A percentile compares a stretch with the other conserved stretches of the same genome.
phyloP scores from a whole-genome alignment of 1,140 invertebrate genomes.

The Ceratina australensis region DNA sequence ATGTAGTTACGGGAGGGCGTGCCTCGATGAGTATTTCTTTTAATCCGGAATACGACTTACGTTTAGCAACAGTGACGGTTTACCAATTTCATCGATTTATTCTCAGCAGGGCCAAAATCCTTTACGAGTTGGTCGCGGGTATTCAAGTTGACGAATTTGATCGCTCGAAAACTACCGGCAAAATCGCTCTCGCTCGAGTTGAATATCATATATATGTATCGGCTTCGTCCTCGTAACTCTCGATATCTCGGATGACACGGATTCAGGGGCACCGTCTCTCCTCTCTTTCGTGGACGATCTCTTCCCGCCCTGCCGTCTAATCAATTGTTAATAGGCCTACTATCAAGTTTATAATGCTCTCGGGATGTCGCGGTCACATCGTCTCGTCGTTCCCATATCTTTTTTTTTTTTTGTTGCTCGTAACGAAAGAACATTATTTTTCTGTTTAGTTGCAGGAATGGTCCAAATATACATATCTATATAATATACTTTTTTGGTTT shows the following conservation, averaged over 20 bases:
- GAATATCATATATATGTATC: too few relatives aligned
- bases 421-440: slow-evolving; percentile 78
- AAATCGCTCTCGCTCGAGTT: not conserved
- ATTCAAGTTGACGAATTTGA: too few relatives aligned
- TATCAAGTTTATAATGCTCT: slow-evolving; percentile 73
- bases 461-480: slow-evolving; percentile 80
- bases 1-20: slow-evolving; percentile 68
- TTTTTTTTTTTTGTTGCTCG: slow-evolving; percentile 69
- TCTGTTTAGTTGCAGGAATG: slow-evolving; percentile 78
- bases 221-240: slow-evolving; percentile 20
- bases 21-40: slow-evolving; percentile 68
- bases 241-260: slow-evolving; percentile 65
- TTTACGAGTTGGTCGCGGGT: slow-evolving; percentile 59
- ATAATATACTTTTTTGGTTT: slow-evolving; percentile 80
- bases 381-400: slow-evolving; percentile 57
- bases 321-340: slow-evolving; percentile 77
- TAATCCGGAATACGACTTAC: slow-evolving; percentile 67
- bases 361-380: slow-evolving; percentile 70
- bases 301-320: slow-evolving; percentile 60
- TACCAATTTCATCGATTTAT: slow-evolving; percentile 72
- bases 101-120: slow-evolving; percentile 67
- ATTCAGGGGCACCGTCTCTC: slow-evolving; percentile 39
- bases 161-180: not conserved
- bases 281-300: slow-evolving; percentile 55
- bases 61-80: slow-evolving; percentile 77